Conservation (phyloP, 2,113 vertebrate genomes). For the Paracanthobrama guichenoti region DNA sequence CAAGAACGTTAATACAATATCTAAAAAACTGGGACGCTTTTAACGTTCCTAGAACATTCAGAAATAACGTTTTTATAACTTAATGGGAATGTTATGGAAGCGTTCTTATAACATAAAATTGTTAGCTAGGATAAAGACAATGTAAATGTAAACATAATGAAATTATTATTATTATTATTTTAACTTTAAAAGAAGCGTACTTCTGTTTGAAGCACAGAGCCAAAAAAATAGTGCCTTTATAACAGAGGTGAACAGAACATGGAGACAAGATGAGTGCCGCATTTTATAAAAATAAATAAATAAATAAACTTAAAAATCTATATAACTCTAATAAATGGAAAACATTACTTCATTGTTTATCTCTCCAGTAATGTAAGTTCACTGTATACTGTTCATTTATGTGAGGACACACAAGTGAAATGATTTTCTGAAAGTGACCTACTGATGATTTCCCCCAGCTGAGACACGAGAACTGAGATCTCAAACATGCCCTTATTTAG, state of each 20-base stretch:
- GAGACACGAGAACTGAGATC: not conserved
- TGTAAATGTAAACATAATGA: too few relatives aligned
- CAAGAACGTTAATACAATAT: too few relatives aligned
- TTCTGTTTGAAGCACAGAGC: too few relatives aligned
- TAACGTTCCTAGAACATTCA: too few relatives aligned
- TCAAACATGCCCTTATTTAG: slow-evolving; percentile 17
- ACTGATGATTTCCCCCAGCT: not conserved
- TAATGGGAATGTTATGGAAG: too few relatives aligned
- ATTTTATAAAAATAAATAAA: not conserved
- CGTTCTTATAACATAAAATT: too few relatives aligned
- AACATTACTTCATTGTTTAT: not conserved
- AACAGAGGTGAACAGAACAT: not conserved
- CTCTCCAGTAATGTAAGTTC: not conserved
- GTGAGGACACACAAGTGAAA: not conserved
- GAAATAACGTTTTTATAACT: too few relatives aligned
- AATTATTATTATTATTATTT: too few relatives aligned
- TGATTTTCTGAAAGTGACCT: not conserved
- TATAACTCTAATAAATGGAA: too few relatives aligned
- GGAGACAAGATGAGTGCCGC: not conserved
- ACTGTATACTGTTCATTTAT: not conserved
- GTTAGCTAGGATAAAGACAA: too few relatives aligned
- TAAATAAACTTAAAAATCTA: not conserved
- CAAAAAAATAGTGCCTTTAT: not conserved
- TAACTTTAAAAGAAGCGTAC: too few relatives aligned
- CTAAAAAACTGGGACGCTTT: too few relatives aligned